Conservation (phyloP, 2,888 invertebrate genomes). For the Macaria liturata region DNA sequence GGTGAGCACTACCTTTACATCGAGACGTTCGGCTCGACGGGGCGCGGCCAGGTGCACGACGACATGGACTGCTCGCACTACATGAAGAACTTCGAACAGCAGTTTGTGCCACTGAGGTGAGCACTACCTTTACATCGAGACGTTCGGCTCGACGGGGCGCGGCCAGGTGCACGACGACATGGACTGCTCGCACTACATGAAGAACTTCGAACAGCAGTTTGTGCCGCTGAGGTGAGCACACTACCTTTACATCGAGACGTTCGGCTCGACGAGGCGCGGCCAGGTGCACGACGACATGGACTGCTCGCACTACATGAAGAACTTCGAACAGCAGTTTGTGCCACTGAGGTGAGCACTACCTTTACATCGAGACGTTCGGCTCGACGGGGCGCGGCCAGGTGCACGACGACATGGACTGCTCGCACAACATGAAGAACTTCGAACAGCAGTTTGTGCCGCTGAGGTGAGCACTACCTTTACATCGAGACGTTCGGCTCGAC, state of each 20-base stretch:
- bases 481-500: slow-evolving; percentile 99
- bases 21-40: slow-evolving; percentile 99
- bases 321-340: slow-evolving; percentile 96
- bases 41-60: slow-evolving; percentile 96
- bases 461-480: slow-evolving; percentile 75
- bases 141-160: slow-evolving; percentile 98
- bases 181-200: slow-evolving; percentile 99
- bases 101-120: slow-evolving; percentile 94
- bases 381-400: slow-evolving; percentile 97
- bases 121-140: slow-evolving; percentile 87
- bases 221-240: slow-evolving; percentile 92
- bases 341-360: slow-evolving; percentile 87
- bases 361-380: slow-evolving; percentile 97
- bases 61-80: slow-evolving; percentile 99
- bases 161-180: slow-evolving; percentile 98
- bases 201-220: slow-evolving; percentile 96
- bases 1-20: slow-evolving; percentile 85
- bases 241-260: slow-evolving; percentile 91
- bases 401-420: slow-evolving; percentile 99
- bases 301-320: slow-evolving; percentile 99
- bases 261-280: slow-evolving; percentile 98
- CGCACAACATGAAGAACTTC: slow-evolving; percentile 99
- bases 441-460: slow-evolving; percentile 96
- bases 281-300: slow-evolving; percentile 99
- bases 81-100: slow-evolving; percentile 98